phyloP scores from a whole-genome alignment of 2,888 invertebrate genomes.

The Eupelmus urozonus region DNA sequence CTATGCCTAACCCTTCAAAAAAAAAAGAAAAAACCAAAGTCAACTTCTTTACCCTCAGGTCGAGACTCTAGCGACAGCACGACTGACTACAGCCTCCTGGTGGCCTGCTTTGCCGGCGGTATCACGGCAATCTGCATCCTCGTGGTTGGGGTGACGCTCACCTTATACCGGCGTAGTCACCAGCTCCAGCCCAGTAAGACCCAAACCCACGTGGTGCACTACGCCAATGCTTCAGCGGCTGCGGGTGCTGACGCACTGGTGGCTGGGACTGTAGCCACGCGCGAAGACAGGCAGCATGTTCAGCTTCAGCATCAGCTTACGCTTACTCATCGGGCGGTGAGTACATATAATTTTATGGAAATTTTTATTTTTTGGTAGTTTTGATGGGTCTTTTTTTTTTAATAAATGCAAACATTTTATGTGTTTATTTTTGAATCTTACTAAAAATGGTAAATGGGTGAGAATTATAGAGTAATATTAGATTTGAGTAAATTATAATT shows the following conservation, averaged over 20 bases:
- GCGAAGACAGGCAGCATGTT: constrained; percentile 43
- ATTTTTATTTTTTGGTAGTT: background rate
- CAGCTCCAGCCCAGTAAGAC: constrained; percentile 66
- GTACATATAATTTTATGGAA: no score
- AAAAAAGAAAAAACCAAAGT: no score
- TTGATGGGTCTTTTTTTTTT: no score
- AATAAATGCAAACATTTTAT: constrained; percentile 8
- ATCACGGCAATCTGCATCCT: constrained; percentile 72
- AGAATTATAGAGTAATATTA: no score
- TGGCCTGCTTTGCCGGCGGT: constrained; percentile 73
- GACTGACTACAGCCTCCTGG: constrained; percentile 72
- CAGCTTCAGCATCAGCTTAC: constrained; percentile 47
- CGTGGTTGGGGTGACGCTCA: constrained; percentile 71
- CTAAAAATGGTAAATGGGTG: no score
- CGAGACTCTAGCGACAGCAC: constrained; percentile 68
- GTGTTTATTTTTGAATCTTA: no score
- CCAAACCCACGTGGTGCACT: constrained; percentile 65
- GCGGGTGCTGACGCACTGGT: background rate
- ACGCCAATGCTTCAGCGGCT: constrained; percentile 22
- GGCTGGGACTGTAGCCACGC: background rate
- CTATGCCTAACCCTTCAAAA: no score
- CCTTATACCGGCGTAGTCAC: constrained; percentile 70
- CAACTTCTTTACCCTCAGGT: no score
- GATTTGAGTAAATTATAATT: no score
- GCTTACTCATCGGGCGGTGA: constrained; percentile 49